Percentiles rank a stretch among this genome's conserved stretches.
Conservation (phyloP, 2,797 vertebrate species). For the Crotalus adamanteus region DNA sequence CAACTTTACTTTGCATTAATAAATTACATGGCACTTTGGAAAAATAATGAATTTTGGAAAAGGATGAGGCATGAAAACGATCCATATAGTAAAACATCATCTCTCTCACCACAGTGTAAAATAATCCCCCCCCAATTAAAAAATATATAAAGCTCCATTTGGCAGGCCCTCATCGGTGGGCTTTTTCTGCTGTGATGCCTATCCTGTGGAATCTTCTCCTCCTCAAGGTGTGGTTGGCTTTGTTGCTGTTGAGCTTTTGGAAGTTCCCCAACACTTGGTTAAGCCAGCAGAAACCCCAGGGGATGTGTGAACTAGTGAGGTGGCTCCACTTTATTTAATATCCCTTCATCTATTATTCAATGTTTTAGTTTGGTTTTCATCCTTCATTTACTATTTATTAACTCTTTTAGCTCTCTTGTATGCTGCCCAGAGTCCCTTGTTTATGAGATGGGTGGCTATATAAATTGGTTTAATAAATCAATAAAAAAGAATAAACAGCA, state of each 20-base stretch:
- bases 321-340: not conserved
- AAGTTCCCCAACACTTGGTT: not conserved
- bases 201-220: not conserved
- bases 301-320: not conserved
- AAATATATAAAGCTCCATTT: not conserved
- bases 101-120: not conserved
- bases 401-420: not conserved
- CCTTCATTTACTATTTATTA: not conserved
- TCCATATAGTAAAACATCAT: not conserved
- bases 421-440: not conserved
- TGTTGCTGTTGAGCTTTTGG: not conserved
- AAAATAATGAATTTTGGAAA: not conserved
- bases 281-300: not conserved
- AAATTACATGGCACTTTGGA: not conserved
- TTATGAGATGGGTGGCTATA: not conserved
- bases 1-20: not conserved
- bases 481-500: not conserved
- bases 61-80: not conserved
- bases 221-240: not conserved
- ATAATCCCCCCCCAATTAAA: not conserved
- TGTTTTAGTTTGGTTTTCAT: not conserved
- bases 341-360: not conserved
- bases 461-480: not conserved
- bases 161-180: not conserved
- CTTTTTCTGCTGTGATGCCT: not conserved